Percentiles rank a stretch among this genome's conserved stretches.
phyloP scores from a whole-genome alignment of 2,797 vertebrate species.

The Phataginus tetradactyla region DNA sequence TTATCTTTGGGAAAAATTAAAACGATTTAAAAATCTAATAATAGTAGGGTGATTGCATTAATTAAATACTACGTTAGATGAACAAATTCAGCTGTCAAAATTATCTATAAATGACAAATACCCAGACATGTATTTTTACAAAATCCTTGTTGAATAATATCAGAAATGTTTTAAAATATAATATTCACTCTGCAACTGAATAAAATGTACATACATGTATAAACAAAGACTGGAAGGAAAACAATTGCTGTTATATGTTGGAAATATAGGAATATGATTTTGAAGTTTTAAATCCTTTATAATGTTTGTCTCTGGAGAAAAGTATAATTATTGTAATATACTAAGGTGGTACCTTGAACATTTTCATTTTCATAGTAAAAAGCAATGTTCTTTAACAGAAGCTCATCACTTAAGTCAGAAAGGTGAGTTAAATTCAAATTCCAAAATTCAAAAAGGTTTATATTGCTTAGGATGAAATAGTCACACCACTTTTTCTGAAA shows the following conservation, averaged over 20 bases:
- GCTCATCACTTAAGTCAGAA: slow-evolving; percentile 81
- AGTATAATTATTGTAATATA: neutral
- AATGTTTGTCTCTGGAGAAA: neutral
- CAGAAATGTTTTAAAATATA: neutral
- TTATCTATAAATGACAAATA: neutral
- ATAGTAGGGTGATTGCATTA: neutral
- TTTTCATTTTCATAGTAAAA: slow-evolving; percentile 82
- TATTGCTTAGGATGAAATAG: slow-evolving; percentile 70
- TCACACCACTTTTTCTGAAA: slow-evolving; percentile 80
- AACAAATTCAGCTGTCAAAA: neutral
- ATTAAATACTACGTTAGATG: neutral
- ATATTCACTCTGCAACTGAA: neutral
- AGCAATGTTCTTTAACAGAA: slow-evolving; percentile 82
- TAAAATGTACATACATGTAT: neutral
- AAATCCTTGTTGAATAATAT: neutral
- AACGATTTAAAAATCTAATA: slow-evolving; percentile 10
- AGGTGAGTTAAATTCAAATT: slow-evolving; percentile 78
- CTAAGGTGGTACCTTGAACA: slow-evolving; percentile 71
- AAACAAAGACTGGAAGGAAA: slow-evolving; percentile 3
- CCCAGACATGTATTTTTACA: neutral
- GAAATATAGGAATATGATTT: neutral
- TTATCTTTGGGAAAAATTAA: neutral
- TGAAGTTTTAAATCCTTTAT: neutral
- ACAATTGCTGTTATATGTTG: neutral
- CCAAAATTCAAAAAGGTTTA: slow-evolving; percentile 48